These are phyloP conservation scores for Monarcha castaneiventris DNA, from an alignment of 2,113 vertebrate genomes.

Conservation along the genomic window DNA sequence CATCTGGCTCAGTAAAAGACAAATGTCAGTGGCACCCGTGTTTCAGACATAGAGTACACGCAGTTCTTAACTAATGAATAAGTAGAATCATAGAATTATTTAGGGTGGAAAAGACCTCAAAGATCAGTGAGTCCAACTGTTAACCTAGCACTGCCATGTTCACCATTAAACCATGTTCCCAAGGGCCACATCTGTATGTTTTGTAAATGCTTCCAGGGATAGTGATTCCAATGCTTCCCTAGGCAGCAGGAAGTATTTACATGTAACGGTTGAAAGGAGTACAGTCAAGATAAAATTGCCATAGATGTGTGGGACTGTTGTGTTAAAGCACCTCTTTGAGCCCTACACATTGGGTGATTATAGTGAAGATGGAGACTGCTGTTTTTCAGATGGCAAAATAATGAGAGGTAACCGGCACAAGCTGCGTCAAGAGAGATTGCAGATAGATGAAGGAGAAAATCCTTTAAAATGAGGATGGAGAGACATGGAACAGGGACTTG, in stretches of 20 bases:
- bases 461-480: not conserved
- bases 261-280: not conserved
- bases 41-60: not conserved
- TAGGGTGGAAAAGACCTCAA: not conserved
- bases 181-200: not conserved
- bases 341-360: not conserved
- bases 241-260: not conserved
- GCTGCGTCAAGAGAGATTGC: not conserved
- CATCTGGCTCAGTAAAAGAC: not conserved
- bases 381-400: not conserved
- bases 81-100: not conserved
- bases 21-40: not conserved
- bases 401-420: not conserved
- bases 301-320: not conserved
- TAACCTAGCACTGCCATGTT: not conserved
- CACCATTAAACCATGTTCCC: not conserved
- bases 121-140: not conserved
- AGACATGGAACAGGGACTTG: rapidly evolving
- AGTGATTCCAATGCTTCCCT: not conserved
- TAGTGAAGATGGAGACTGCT: not conserved
- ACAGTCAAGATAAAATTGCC: not conserved
- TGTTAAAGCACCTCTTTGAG: not conserved
- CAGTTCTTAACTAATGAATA: not conserved
- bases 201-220: not conserved
- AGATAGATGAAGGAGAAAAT: not conserved